A percentile compares a stretch with the other conserved stretches of the same genome.
Evolutionary conservation across 2,888 invertebrate genomes (phyloP).

Genomic region (Xiphydria camelus): DNA sequence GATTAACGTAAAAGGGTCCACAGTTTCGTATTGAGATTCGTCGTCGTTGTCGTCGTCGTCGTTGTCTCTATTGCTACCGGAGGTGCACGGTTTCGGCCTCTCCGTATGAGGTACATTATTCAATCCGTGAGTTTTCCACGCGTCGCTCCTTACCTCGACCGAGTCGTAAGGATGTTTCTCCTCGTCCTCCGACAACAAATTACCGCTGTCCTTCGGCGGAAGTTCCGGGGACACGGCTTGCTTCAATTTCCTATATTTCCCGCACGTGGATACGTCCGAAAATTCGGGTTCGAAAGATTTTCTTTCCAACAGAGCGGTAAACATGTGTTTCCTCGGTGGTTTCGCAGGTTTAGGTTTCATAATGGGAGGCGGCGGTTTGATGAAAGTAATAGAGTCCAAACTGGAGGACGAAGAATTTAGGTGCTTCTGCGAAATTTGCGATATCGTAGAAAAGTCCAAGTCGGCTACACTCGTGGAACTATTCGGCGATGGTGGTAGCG

Average conservation of each 20-base stretch:
- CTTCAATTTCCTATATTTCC: constrained; percentile 62
- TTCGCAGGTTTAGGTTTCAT: constrained; percentile 67
- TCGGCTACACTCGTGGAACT: constrained; percentile 59
- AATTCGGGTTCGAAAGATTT: constrained; percentile 57
- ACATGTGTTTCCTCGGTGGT: constrained; percentile 64
- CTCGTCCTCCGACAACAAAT: constrained; percentile 47
- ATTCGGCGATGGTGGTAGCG: constrained; percentile 71
- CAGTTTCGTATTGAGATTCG: constrained; percentile 48
- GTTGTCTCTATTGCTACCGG: neutral
- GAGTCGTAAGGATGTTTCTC: constrained; percentile 72
- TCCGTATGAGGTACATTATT: constrained; percentile 76
- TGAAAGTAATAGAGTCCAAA: constrained; percentile 33
- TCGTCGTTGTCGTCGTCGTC: constrained; percentile 23
- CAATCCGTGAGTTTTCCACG: constrained; percentile 80
- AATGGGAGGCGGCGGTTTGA: constrained; percentile 60
- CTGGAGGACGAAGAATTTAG: constrained; percentile 29
- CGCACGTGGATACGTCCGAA: constrained; percentile 60
- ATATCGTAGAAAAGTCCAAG: constrained; percentile 54
- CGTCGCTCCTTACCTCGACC: constrained; percentile 76
- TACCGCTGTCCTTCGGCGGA: constrained; percentile 31
- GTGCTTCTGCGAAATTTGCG: constrained; percentile 47
- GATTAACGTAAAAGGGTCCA: constrained; percentile 28
- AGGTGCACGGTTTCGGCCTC: constrained; percentile 44
- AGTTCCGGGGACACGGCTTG: constrained; percentile 58
- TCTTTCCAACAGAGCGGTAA: constrained; percentile 45